Percentiles rank a stretch among this genome's conserved stretches.
These are phyloP conservation scores for Margarornis squamiger DNA, from an alignment of 2,797 vertebrate species.

Conservation along the genomic window DNA sequence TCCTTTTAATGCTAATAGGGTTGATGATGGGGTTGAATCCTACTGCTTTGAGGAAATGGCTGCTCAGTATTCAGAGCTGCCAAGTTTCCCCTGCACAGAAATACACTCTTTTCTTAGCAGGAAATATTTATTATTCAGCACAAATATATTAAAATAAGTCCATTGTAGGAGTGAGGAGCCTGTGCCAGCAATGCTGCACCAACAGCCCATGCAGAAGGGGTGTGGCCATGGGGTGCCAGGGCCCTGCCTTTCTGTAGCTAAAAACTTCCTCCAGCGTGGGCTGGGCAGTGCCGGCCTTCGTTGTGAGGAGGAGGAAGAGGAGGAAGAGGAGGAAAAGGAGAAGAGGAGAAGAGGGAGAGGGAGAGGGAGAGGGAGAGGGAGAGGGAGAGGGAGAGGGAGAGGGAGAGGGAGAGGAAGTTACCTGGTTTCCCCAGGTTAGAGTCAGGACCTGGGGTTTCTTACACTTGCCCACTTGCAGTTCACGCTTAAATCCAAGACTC, in stretches of 20 bases:
- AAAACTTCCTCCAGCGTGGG: fast-evolving
- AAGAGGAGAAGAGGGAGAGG: background rate
- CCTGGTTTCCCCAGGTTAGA: background rate
- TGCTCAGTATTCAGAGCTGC: slow-evolving; percentile 20
- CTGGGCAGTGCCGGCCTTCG: fast-evolving
- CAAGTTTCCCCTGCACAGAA: background rate
- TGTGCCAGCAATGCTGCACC: background rate
- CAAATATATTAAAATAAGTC: background rate
- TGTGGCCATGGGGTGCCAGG: fast-evolving
- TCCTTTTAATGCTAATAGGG: slow-evolving; percentile 25
- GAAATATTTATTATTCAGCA: background rate
- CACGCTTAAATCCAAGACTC: background rate
- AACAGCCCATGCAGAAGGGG: fast-evolving
- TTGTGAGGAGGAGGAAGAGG: no score
- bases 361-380: background rate
- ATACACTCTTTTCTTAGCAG: background rate
- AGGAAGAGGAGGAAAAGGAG: no score
- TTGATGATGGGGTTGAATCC: slow-evolving; percentile 3
- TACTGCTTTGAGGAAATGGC: background rate
- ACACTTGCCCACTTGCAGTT: background rate
- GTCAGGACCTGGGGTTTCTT: background rate
- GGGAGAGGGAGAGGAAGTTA: no score
- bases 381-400: no score
- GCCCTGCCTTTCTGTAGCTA: background rate
- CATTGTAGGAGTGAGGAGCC: background rate